phyloP scores from a whole-genome alignment of 2,888 invertebrate species.

The Dasypogon diadema region DNA sequence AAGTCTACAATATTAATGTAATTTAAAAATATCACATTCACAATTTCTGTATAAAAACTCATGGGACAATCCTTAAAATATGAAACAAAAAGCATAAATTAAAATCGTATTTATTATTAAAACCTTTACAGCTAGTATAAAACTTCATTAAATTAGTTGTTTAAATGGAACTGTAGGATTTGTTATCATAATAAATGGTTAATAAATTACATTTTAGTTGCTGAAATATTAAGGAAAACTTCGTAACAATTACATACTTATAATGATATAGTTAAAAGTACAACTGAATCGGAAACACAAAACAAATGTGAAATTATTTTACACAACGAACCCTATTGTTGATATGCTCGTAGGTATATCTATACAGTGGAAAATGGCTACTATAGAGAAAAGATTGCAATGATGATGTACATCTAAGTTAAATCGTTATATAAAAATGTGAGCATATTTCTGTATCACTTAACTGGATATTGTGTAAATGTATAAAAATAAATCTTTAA shows the following conservation, averaged over 20 bases:
- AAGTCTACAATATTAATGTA: too few species aligned
- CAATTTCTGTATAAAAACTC: neutral
- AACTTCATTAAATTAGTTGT: slow-evolving; percentile 36
- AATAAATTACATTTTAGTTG: slow-evolving; percentile 38
- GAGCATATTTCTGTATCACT: slow-evolving; percentile 23
- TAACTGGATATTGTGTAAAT: slow-evolving; percentile 21
- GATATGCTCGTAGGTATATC: neutral
- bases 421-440: slow-evolving; percentile 28
- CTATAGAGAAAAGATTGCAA: slow-evolving; percentile 9
- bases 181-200: slow-evolving; percentile 41
- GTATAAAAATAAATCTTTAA: slow-evolving; percentile 49
- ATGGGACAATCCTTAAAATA: neutral
- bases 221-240: neutral
- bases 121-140: slow-evolving; percentile 37
- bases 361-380: neutral
- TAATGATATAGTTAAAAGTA: neutral
- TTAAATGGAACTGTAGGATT: slow-evolving; percentile 33
- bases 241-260: slow-evolving; percentile 3
- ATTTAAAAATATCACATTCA: too few species aligned
- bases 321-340: neutral
- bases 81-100: too few species aligned
- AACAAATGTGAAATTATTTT: slow-evolving; percentile 17
- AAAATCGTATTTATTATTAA: slow-evolving; percentile 43
- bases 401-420: slow-evolving; percentile 5
- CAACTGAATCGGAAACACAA: slow-evolving; percentile 1